These are phyloP conservation scores for Euwallacea fornicatus DNA, from an alignment of 1,140 invertebrate species.

Conservation along the genomic window DNA sequence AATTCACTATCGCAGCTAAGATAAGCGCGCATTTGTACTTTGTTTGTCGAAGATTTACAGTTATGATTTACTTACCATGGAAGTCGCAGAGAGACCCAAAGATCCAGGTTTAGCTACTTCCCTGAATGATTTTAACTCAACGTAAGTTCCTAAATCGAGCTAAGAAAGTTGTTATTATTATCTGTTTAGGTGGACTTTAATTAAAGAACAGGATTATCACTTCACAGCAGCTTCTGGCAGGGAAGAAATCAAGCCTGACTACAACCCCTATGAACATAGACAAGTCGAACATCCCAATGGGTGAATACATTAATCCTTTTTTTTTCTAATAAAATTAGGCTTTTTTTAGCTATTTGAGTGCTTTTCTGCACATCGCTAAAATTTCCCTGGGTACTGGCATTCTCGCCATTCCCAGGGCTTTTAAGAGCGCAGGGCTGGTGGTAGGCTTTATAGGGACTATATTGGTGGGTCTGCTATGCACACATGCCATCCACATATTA, in stretches of 20 bases:
- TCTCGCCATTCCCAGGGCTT: constrained; percentile 83
- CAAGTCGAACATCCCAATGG: constrained; percentile 38
- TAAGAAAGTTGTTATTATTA: background rate
- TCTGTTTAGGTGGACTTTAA: background rate
- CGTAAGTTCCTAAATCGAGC: background rate
- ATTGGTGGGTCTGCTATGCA: constrained; percentile 72
- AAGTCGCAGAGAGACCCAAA: background rate
- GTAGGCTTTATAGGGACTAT: constrained; percentile 70
- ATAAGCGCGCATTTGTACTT: no score
- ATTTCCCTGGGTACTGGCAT: constrained; percentile 85
- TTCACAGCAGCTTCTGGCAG: background rate
- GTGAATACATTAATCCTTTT: constrained; percentile 22
- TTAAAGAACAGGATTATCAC: background rate
- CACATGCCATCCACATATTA: constrained; percentile 77
- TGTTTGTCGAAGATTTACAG: no score
- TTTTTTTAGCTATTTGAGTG: constrained; percentile 63
- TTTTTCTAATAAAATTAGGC: constrained; percentile 13
- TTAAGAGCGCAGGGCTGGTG: constrained; percentile 76
- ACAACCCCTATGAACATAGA: constrained; percentile 41
- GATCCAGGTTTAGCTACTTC: background rate
- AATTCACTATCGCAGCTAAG: no score
- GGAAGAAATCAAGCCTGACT: constrained; percentile 10
- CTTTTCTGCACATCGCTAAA: constrained; percentile 77
- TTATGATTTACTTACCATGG: no score
- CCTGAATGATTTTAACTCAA: background rate